Evolutionary conservation across 92 coral and sea anemone species (phyloP).

Genomic region (Phenganax marumi): DNA sequence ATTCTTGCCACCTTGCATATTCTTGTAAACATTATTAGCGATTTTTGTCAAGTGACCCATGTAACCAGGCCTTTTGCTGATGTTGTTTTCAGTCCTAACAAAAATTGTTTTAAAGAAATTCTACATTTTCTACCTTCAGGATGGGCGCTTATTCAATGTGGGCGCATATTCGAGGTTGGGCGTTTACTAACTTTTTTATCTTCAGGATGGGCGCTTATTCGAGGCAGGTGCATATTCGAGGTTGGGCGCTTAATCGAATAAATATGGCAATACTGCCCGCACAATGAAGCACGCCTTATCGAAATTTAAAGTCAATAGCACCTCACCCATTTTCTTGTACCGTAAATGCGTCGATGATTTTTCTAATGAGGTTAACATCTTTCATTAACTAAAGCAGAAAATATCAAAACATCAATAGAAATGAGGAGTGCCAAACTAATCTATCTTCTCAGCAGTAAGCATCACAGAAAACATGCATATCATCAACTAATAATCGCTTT

Average conservation of each 20-base stretch:
- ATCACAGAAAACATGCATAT: not conserved
- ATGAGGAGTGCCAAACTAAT: too few species aligned
- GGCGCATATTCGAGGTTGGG: too few species aligned
- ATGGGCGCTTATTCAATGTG: too few species aligned
- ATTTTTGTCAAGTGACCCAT: constrained; percentile 98
- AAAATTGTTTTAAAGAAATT: not conserved
- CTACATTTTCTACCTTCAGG: not conserved
- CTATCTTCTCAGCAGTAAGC: not conserved
- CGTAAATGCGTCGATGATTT: constrained; percentile 63
- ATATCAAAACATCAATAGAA: not conserved
- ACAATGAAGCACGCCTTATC: too few species aligned
- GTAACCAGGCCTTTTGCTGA: constrained; percentile 70
- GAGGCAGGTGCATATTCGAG: too few species aligned
- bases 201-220: too few species aligned
- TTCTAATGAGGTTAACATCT: constrained; percentile 75
- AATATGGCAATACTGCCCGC: too few species aligned
- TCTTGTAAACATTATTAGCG: constrained; percentile 73
- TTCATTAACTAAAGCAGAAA: constrained; percentile 69
- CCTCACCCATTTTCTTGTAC: constrained; percentile 71
- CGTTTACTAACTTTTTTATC: too few species aligned
- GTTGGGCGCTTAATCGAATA: too few species aligned
- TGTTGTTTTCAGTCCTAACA: constrained; percentile 62
- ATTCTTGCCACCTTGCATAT: constrained; percentile 80
- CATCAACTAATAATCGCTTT: not conserved
- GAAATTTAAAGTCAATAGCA: not conserved